Base-by-base conservation (phyloP, 2,113 vertebrate species). In the Colossoma macropomum region DNA sequence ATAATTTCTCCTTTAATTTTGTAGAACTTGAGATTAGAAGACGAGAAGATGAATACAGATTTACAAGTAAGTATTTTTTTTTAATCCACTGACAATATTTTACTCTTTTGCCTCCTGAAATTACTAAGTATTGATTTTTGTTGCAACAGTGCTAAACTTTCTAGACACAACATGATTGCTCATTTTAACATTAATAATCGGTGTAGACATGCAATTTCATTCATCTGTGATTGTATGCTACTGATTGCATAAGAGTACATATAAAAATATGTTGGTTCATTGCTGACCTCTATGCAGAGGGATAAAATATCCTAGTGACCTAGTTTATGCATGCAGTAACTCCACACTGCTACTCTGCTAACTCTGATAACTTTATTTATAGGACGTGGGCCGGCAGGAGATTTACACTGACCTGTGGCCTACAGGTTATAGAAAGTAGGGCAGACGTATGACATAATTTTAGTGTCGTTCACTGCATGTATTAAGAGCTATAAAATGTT, bases 21-120 rank as follows among this genome's bases (percentile, higher is more conserved):
- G 84, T 97, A 99, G 98, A 99, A 91, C 95, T 98, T 96, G 98
- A 99, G 94, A 97, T 99, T 93, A 97, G 97, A 97, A 96, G 97
- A 97, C 97, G 97, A 91, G 98, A 99, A 94, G 97, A 99, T 97
- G 98, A 99, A 91, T 99, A 99, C 97, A 97, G 97, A 95, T 98
- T 99, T 94, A 98, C 98, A 97, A 99, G 98, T 99, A 97, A 98
- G 97, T 97, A 92, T 89, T 84, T 87, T 89, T 91, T 93, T 90
- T 88, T 8, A 52, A 4, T 38, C 54, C n/a, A n/a, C 38, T 25
- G 27, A 9, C 5, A 45, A n/a, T 54, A 1, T 71, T 83, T 84
- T 73, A 25, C 41, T 54, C 69, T 28, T 16, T 45, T 78, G 65
- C 16, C 41, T 45, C 41, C 41, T 45, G 41, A 45, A 45, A 11